These are phyloP conservation scores for Pseudochirops cupreus DNA, from an alignment of 2,797 vertebrate species.

Conservation along the genomic window DNA sequence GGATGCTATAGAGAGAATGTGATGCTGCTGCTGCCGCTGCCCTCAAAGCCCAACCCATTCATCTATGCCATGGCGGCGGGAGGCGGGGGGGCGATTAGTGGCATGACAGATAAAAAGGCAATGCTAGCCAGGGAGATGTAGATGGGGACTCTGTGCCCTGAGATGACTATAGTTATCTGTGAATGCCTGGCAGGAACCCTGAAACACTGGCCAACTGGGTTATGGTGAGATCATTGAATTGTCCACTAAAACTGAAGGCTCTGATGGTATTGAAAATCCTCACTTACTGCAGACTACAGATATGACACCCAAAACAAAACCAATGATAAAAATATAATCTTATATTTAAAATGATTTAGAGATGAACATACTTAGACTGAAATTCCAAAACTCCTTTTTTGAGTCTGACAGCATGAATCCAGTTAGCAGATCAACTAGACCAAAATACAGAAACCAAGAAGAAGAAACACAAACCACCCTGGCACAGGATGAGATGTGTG, in stretches of 20 bases:
- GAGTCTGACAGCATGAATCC: not conserved
- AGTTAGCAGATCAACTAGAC: not conserved
- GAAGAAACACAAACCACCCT: not conserved
- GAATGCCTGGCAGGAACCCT: not conserved
- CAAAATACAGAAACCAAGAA: not conserved
- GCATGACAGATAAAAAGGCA: not conserved
- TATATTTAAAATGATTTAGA: not conserved
- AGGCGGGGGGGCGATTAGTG: not conserved
- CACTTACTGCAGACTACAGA: not conserved
- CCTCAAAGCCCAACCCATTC: not conserved
- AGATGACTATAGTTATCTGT: not conserved
- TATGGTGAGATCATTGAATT: not conserved
- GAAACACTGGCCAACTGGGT: not conserved
- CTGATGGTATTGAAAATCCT: not conserved
- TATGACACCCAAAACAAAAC: not conserved
- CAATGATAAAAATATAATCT: not conserved
- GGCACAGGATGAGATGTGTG: not conserved
- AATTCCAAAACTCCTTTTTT: not conserved
- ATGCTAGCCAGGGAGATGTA: not conserved
- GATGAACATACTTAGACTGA: not conserved
- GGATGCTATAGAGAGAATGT: constrained; percentile 42
- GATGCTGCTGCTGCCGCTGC: not conserved
- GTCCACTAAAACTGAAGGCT: not conserved
- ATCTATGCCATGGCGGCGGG: not conserved
- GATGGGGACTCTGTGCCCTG: not conserved